phyloP scores from a whole-genome alignment of 2,888 invertebrate species.

The Gymnocheta viridis region DNA sequence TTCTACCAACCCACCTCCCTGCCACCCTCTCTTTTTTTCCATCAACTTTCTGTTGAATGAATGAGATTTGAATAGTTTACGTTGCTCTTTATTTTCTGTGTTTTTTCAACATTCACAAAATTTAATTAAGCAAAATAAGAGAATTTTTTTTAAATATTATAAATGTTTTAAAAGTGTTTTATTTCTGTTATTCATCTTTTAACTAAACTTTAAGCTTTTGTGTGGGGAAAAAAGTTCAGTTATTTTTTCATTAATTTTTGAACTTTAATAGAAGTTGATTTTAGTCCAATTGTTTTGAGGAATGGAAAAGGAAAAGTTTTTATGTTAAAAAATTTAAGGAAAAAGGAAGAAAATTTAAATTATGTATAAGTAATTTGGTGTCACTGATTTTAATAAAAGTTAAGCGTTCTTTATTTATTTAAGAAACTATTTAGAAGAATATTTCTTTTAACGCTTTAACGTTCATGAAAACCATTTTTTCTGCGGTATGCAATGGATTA shows the following conservation, averaged over 20 bases:
- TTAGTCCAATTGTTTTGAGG: slow-evolving; percentile 20
- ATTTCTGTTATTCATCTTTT: slow-evolving; percentile 44
- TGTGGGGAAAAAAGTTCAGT: slow-evolving; percentile 7
- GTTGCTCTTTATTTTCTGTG: slow-evolving; percentile 69
- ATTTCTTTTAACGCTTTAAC: too few relatives aligned
- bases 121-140: slow-evolving; percentile 72
- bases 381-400: background rate
- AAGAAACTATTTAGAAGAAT: too few relatives aligned
- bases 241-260: slow-evolving; percentile 22
- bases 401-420: background rate
- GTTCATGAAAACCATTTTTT: too few relatives aligned
- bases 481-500: too few relatives aligned
- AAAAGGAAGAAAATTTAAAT: background rate
- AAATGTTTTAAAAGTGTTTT: slow-evolving; percentile 25
- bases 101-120: slow-evolving; percentile 69
- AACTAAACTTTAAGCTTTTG: slow-evolving; percentile 42
- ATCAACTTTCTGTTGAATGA: slow-evolving; percentile 52
- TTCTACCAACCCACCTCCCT: background rate
- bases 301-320: background rate
- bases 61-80: slow-evolving; percentile 64
- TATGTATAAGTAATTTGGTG: background rate
- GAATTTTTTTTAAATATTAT: slow-evolving; percentile 40
- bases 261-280: slow-evolving; percentile 43
- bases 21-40: background rate
- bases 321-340: background rate